Percentiles rank a stretch among this genome's conserved stretches.
These are phyloP conservation scores for Eilema griseolum DNA, from an alignment of 2,888 invertebrate species.

Conservation along the genomic window DNA sequence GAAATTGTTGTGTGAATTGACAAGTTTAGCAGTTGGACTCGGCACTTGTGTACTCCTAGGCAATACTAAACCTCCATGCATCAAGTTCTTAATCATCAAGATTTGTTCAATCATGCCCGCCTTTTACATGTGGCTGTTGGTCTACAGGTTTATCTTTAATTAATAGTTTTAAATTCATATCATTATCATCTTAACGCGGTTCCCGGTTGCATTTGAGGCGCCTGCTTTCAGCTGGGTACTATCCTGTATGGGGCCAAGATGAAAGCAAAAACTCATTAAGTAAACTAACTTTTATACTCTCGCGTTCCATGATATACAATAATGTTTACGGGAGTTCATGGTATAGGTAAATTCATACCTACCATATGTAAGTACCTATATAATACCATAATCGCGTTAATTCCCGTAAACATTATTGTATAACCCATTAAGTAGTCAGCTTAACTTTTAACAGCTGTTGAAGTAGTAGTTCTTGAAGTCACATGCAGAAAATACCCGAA, in stretches of 20 bases:
- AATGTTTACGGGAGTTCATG: too few species aligned
- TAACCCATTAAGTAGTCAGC: too few species aligned
- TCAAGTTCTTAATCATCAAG: conserved; percentile 82
- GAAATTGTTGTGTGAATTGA: conserved; percentile 78
- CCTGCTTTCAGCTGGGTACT: too few species aligned
- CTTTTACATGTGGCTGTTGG: conserved; percentile 84
- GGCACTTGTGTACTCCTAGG: conserved; percentile 82
- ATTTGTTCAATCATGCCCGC: conserved; percentile 77
- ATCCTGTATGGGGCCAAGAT: too few species aligned
- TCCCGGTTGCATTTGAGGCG: not conserved
- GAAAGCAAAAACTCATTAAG: too few species aligned
- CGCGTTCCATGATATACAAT: too few species aligned
- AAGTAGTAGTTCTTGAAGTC: not conserved
- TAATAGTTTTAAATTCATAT: not conserved
- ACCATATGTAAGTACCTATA: too few species aligned
- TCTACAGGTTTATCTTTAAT: conserved; percentile 71
- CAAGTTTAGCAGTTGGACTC: conserved; percentile 78
- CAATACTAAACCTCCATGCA: conserved; percentile 77
- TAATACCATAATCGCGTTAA: too few species aligned
- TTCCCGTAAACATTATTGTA: too few species aligned
- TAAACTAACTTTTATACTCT: too few species aligned
- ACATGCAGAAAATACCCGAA: not conserved
- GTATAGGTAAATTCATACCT: too few species aligned
- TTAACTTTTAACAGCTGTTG: too few species aligned
- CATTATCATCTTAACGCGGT: not conserved